These are phyloP conservation scores for Anagyrus pseudococci DNA, from an alignment of 2,888 invertebrate species.

Conservation along the genomic window DNA sequence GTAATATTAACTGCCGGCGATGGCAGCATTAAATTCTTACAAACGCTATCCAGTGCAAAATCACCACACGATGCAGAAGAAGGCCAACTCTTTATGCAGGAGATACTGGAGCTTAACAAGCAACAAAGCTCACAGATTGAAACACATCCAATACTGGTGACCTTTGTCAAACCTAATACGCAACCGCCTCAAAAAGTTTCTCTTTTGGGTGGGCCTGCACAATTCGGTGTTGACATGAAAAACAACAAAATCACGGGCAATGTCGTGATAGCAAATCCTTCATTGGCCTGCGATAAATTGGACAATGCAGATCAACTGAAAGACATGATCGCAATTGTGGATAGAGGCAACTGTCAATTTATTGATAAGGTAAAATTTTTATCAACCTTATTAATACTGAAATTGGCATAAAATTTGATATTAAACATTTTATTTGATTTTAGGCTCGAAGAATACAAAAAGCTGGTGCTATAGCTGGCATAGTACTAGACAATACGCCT, in stretches of 20 bases:
- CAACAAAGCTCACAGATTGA: constrained; percentile 69
- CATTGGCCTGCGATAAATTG: constrained; percentile 71
- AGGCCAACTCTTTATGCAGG: constrained; percentile 94
- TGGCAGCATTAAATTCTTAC: constrained; percentile 90
- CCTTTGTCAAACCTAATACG: constrained; percentile 60
- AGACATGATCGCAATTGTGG: constrained; percentile 84
- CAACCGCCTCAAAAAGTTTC: constrained; percentile 58
- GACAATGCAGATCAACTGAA: constrained; percentile 67
- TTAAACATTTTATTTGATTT: constrained; percentile 10
- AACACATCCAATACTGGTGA: constrained; percentile 65
- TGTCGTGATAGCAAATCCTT: constrained; percentile 73
- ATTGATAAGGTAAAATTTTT: constrained; percentile 80
- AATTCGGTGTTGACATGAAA: constrained; percentile 82
- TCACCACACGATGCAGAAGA: constrained; percentile 87
- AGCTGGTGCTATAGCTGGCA: constrained; percentile 83
- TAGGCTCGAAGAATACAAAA: constrained; percentile 79
- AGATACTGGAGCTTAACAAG: constrained; percentile 91
- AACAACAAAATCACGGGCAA: constrained; percentile 72
- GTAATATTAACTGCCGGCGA: constrained; percentile 86
- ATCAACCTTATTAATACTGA: constrained; percentile 5
- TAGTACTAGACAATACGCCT: constrained; percentile 84
- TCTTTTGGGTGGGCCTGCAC: constrained; percentile 84
- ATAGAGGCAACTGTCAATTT: constrained; percentile 94
- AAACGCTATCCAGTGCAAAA: constrained; percentile 85
- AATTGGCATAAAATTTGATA: neutral